Base-by-base conservation (phyloP, 2,888 invertebrate species). In the Papilio elwesi region DNA sequence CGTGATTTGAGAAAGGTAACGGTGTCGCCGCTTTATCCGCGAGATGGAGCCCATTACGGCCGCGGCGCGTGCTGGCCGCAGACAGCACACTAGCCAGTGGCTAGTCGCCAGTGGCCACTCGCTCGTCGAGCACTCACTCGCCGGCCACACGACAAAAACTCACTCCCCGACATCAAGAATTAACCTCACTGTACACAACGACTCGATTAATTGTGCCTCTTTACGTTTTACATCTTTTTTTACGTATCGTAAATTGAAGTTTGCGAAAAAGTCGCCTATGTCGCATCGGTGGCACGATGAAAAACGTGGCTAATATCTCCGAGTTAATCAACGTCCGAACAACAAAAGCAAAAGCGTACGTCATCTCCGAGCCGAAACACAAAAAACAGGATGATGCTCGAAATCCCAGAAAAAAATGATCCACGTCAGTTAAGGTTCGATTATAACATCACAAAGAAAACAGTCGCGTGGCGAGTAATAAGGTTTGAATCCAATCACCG, bases 1-100 rank as follows among this genome's bases (percentile, higher is more conserved):
- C 93, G 93, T 93, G 93, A 92, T 92, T 91, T 91, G 93, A 92
- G 93, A 92, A 91, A 92, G 91, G 92, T 93, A 93, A 93, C 93
- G 93, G 93, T 92, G 89, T 90, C 87, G 87, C 85, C 84, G 92
- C 92, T 92, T 93, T 92, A 93, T 93, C 93, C 93, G 88, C 87
- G 82, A 89, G 91, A 87, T 88, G 90, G 90, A 89, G 89, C 88
- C 89, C 84, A 90, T 91, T 90, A 74, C 81, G 77, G 78, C 78
- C 81, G 82, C 85, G 87, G 86, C 87, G 87, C 87, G 86, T 88
- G 68, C 74, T 71, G 59, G 38, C 68, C 70, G 74, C 48, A 11
- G 62, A 51, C 59, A 52, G 59, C n/a, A n/a, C 59, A 6, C 49
- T 48, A 6, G 65, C 59, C 59, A 43, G 43, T 4, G 59, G 59